phyloP scores from a whole-genome alignment of 2,797 vertebrate genomes.

The Ficedula albicollis region DNA sequence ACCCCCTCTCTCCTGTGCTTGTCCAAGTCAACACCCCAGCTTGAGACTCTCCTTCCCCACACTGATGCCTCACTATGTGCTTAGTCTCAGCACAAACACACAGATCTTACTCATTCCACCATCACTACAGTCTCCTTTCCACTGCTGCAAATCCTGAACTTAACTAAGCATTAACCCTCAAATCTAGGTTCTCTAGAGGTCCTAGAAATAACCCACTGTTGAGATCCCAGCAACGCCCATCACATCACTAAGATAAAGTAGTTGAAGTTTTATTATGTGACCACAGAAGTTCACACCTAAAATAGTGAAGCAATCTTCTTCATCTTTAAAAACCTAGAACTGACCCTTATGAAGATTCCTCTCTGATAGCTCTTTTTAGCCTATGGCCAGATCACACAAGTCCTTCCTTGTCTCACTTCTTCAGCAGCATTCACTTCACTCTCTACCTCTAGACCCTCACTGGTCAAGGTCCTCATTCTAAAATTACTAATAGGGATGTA shows the following conservation, averaged over 20 bases:
- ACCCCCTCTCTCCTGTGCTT: not conserved
- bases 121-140: not conserved
- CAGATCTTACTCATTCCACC: not conserved
- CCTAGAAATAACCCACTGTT: not conserved
- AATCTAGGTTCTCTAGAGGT: not conserved
- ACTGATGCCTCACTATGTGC: not conserved
- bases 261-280: not conserved
- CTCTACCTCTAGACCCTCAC: not conserved
- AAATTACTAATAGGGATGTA: not conserved
- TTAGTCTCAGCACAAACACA: not conserved
- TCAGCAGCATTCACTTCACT: not conserved
- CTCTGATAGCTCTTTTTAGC: not conserved
- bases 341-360: not conserved
- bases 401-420: rapidly evolving
- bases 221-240: not conserved
- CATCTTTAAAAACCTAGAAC: not conserved
- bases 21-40: not conserved
- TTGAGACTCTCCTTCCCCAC: rapidly evolving
- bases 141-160: not conserved
- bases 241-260: not conserved
- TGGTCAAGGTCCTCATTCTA: not conserved
- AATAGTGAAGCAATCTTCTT: not conserved
- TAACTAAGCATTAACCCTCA: not conserved
- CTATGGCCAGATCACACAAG: not conserved
- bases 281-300: not conserved